Evolutionary conservation across 2,888 invertebrate genomes (phyloP), one percentile per base, ranked within the genome.

Genomic region (Siphonodentalium dalli): DNA sequence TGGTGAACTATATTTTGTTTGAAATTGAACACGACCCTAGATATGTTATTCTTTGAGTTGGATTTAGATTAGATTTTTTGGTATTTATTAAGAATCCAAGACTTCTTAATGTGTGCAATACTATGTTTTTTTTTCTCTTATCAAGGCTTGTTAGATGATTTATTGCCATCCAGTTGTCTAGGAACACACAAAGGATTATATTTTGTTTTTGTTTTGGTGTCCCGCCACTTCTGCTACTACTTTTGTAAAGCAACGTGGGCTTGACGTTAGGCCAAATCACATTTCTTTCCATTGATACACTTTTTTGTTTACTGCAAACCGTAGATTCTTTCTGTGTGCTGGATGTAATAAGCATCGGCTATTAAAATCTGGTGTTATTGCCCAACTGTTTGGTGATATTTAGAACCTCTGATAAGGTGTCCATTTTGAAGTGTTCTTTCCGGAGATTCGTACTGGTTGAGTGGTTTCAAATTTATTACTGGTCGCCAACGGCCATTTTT

Each of bases 11-110:
- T 26, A 23, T 28, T 28, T 20, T 42, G 26, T 13, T 24, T 28
- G n/a, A 42, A 42, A 9, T 42, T n/a, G 13, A 18, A 42, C 3
- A 42, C 28, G 20, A 13, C 31, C n/a, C n/a, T 31, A 42, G 13
- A 26, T 42, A 28, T 42, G 21, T 24, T 13, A 42, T 42, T 26
- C 20, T 26, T 13, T 42, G 42, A 8, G 42, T 24, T 24, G 42
- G 42, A n/a, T n/a, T 20, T 18, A 26, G 28, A 6, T 28, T 21
- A 28, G 42, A 42, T 18, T 42, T 42, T 7, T 26, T 42, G 20
- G 28, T 13, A 28, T 42, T 42, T 42, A 42, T 13, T 24, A 42
- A 27, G 28, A 42, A 42, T 27, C 42, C 42, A 11, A 42, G 28
- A 5, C 18, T 9, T 20, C n/a, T 27, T 13, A 42, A 20, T 13